Conservation (phyloP, 1,140 invertebrate species). For the Scaptodrosophila lebanonensis region DNA sequence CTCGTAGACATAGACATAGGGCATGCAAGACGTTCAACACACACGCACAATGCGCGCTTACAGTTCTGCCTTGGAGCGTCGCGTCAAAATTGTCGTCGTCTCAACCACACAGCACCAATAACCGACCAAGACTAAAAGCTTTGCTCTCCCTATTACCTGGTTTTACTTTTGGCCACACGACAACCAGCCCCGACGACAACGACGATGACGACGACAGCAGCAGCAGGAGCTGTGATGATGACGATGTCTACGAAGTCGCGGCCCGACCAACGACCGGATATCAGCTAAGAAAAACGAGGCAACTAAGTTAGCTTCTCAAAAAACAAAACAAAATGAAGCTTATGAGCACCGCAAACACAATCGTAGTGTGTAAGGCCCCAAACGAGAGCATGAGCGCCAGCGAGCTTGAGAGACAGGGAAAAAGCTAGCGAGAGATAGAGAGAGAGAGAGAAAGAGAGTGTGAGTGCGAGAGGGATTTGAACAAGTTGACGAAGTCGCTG, state of each 20-base stretch:
- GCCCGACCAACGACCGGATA: constrained; percentile 48
- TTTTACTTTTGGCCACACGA: constrained; percentile 53
- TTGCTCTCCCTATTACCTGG: constrained; percentile 71
- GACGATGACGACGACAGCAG: too few species aligned
- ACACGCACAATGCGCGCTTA: constrained; percentile 3
- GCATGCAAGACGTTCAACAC: constrained; percentile 22
- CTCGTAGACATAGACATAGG: constrained; percentile 8
- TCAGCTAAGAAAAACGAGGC: constrained; percentile 51
- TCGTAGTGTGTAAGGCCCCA: constrained; percentile 61
- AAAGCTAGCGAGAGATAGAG: background rate
- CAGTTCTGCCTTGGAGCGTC: constrained; percentile 8
- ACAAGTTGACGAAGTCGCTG: background rate
- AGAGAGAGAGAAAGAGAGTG: background rate
- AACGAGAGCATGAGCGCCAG: background rate
- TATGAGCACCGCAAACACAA: constrained; percentile 56
- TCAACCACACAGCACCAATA: constrained; percentile 74
- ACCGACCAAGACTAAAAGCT: constrained; percentile 74
- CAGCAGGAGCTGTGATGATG: too few species aligned
- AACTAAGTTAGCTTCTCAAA: constrained; percentile 21
- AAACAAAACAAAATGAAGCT: constrained; percentile 23
- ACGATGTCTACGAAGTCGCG: constrained; percentile 14
- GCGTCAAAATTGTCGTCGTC: constrained; percentile 4
- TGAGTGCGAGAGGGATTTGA: constrained; percentile 1
- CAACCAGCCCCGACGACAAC: constrained; percentile 1
- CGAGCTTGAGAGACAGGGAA: background rate